Evolutionary conservation across 2,888 invertebrate species (phyloP), one percentile per base, ranked within the genome.

Genomic region (Pelosia muscerda): DNA sequence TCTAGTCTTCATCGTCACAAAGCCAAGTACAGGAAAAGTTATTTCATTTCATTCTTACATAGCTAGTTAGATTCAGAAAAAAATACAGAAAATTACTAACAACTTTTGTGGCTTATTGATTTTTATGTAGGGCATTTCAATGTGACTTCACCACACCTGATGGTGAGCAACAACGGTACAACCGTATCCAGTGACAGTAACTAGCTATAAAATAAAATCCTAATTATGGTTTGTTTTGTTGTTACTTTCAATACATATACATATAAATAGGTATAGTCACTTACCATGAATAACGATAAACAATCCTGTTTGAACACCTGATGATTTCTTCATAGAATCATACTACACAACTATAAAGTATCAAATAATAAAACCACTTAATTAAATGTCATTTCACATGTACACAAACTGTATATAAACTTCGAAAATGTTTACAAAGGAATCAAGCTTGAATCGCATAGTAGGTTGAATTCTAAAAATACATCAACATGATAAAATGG

Each of bases 401-500:
- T 75, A 78, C 74, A 81, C 75, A 78, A 81, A 78, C 78, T 77
- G 71, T 77, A 81, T 78, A 72, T 78, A 76, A 75, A 83, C 79
- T 81, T 80, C 77, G 81, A 87, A 87, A 89, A 84, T 91, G 87
- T 92, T 91, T 90, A 90, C 88, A 89, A 89, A 90, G 89, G 89
- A 90, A 89, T 90, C 88, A 88, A 89, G 88, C 88, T 86, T 84
- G 85, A 87, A 87, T 88, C 88, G 86, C 89, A 87, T 86, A 88
- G 87, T 87, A 86, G 82, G 86, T 85, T 81, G 84, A 75, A 86
- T 91, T 93, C 94, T 94, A 94, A 92, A 93, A 93, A 94, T 94
- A 94, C 90, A 88, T 86, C 87, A 87, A 89, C 88, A 89, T 90
- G 93, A 93, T 94, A 94, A 93, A 93, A 92, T 84, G 79, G 89